Evolutionary conservation across 2,113 vertebrate genomes (phyloP), one percentile per base, ranked within the genome.

Genomic region (Hipposideros armiger): DNA sequence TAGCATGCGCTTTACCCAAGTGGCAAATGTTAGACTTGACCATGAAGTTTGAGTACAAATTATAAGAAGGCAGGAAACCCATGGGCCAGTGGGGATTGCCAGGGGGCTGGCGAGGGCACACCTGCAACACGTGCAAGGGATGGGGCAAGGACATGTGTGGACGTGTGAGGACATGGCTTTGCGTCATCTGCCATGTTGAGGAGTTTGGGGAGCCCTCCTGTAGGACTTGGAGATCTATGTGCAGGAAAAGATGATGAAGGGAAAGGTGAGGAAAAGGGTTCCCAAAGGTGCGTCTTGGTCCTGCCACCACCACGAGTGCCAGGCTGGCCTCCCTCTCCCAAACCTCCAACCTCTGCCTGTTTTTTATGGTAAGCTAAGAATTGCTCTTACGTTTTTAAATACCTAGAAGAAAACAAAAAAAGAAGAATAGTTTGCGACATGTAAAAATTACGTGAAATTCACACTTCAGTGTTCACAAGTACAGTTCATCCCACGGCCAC

Each of bases 141-240:
- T 26, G 19, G 32, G n/a, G 24, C 47, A 32, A 47, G 62, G 15
- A 1, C 4, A 4, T 0, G n/a, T 4, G 0, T 0, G 10, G 40
- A 54, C 22, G 42, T 0, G 9, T 2, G 3, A n/a, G 15, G 22
- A n/a, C 16, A 3, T 0, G 5, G 42, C 32, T 20, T 0, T 16
- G 32, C 3, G 4, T 13, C 5, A 0, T 56, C 16, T 58, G 5
- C 58, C 52, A 11, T 5, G 7, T 56, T 11, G 6, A 45, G 47
- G 56, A 47, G 36, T 3, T 20, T 20, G 42, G 9, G n/a, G 15
- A 10, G 4, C 58, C 3, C n/a, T 62, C 69, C 42, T 4, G 7
- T 22, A 22, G 24, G 64, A 14, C 22, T 0, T 3, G 9, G 19
- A 30, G 1, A 24, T 62, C 26, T 40, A 7, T 0, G 13, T 5